These are phyloP conservation scores for Papilio machaon DNA, from an alignment of 1,140 invertebrate genomes.

Conservation along the genomic window DNA sequence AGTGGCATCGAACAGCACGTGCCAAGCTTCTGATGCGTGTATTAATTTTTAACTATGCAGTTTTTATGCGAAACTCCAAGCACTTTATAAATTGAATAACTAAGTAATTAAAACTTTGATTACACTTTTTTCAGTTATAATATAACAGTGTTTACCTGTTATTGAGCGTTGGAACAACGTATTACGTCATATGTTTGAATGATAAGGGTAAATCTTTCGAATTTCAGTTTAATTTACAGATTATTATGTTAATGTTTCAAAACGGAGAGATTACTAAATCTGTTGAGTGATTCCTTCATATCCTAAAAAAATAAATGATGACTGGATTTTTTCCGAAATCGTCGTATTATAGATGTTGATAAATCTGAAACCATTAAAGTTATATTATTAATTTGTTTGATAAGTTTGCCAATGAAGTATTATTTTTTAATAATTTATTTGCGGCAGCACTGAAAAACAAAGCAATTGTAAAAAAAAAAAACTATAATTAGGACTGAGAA, in stretches of 20 bases:
- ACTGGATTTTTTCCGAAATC: too few relatives aligned
- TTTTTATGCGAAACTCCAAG: slow-evolving; percentile 17
- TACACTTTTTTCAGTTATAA: not conserved
- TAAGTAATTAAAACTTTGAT: slow-evolving; percentile 15
- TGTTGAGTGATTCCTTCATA: too few relatives aligned
- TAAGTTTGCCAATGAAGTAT: too few relatives aligned
- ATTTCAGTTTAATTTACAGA: not conserved
- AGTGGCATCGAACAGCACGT: slow-evolving; percentile 62
- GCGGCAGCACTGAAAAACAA: too few relatives aligned
- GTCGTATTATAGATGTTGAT: too few relatives aligned
- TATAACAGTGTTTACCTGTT: not conserved
- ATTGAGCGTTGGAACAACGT: not conserved
- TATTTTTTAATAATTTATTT: too few relatives aligned
- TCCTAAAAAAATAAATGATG: too few relatives aligned
- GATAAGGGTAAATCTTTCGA: not conserved
- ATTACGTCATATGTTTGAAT: not conserved
- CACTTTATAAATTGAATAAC: slow-evolving; percentile 20
- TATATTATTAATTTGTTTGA: too few relatives aligned
- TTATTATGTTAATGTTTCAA: not conserved
- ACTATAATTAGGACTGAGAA: not conserved
- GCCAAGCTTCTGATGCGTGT: slow-evolving; percentile 46
- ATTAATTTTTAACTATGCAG: slow-evolving; percentile 30
- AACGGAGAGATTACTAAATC: not conserved
- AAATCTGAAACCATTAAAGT: too few relatives aligned
- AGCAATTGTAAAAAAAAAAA: not conserved